Evolutionary conservation across 1,140 invertebrate species (phyloP).

Genomic region (Aphelenchoides besseyi): DNA sequence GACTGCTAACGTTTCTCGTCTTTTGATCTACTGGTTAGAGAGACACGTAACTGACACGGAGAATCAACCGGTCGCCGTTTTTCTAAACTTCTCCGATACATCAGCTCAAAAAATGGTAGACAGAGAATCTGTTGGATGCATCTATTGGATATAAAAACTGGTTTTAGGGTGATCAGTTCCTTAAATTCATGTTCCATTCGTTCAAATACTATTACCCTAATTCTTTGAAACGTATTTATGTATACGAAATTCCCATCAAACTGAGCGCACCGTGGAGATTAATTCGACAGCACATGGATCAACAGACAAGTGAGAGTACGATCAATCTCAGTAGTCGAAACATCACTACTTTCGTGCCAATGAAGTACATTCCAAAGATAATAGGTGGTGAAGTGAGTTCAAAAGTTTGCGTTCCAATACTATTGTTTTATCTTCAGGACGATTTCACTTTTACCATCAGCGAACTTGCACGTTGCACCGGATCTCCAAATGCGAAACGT

Average conservation of each 20-base stretch:
- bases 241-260: not conserved
- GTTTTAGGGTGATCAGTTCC: slow-evolving; percentile 9
- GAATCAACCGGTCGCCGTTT: slow-evolving; percentile 16
- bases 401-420: no score
- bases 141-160: no score
- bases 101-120: not conserved
- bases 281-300: slow-evolving; percentile 4
- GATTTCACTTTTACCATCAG: slow-evolving; percentile 13
- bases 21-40: slow-evolving; percentile 17
- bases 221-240: not conserved
- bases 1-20: not conserved
- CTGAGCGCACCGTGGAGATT: slow-evolving; percentile 9
- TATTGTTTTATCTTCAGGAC: slow-evolving; percentile 17
- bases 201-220: slow-evolving; percentile 5
- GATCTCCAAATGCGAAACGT: not conserved
- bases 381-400: slow-evolving; percentile 13
- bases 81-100: slow-evolving; percentile 3
- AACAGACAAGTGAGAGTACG: not conserved
- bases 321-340: not conserved
- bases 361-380: slow-evolving; percentile 15
- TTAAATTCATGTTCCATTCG: slow-evolving; percentile 12
- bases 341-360: not conserved
- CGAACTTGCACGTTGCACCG: slow-evolving; percentile 10
- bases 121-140: no score
- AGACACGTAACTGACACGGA: slow-evolving; percentile 6